Conservation (phyloP, 2,797 vertebrate species). For the Peromyscus nudipes region DNA sequence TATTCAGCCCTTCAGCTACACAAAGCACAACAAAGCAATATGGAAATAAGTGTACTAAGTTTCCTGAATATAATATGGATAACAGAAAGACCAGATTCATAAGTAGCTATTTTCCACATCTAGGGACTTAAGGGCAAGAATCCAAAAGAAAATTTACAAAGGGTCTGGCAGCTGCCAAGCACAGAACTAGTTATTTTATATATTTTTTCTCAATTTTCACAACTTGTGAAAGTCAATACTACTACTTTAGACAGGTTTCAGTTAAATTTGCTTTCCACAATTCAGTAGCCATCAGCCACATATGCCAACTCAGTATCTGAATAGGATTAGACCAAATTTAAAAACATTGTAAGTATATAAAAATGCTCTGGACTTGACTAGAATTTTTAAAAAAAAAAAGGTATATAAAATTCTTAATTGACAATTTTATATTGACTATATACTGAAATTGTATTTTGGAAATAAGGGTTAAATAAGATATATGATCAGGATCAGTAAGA, state of each 20-base stretch:
- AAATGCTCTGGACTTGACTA: background rate
- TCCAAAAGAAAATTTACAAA: conserved; percentile 5
- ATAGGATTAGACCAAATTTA: background rate
- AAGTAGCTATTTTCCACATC: conserved; percentile 4
- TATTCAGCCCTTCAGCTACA: background rate
- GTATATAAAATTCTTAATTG: background rate
- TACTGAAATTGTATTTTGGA: background rate
- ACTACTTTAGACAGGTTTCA: background rate
- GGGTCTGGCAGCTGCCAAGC: background rate
- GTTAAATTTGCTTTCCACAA: background rate
- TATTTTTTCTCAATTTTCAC: background rate
- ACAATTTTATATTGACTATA: background rate
- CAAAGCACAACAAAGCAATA: conserved; percentile 50
- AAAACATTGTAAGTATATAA: background rate
- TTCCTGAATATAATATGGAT: conserved; percentile 14
- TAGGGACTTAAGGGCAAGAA: background rate
- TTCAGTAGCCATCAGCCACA: background rate
- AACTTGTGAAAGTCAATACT: background rate
- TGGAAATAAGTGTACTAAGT: conserved; percentile 6
- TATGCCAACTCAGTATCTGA: background rate
- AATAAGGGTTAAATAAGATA: conserved; percentile 35
- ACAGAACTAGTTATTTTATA: background rate
- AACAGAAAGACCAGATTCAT: conserved; percentile 44
- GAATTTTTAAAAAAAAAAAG: background rate
- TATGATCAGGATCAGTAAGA: background rate